Percentiles rank a stretch among this genome's conserved stretches.
Evolutionary conservation across 2,797 vertebrate genomes (phyloP).

Genomic region (Molothrus aeneus): DNA sequence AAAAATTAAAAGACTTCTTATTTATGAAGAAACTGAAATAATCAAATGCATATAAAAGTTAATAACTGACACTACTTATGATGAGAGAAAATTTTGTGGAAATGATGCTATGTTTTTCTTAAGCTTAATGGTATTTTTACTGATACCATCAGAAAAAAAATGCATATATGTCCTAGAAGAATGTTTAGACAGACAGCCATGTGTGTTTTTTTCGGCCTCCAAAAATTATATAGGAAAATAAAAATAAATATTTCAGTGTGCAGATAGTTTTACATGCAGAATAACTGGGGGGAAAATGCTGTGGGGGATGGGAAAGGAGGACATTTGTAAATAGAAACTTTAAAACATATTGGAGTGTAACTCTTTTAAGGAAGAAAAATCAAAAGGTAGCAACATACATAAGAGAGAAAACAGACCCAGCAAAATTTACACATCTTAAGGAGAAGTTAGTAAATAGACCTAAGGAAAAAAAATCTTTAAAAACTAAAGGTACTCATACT

Average conservation of each 20-base stretch:
- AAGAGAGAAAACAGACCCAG: neutral
- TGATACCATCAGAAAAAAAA: neutral
- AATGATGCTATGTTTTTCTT: neutral
- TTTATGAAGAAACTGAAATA: neutral
- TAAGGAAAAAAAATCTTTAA: neutral
- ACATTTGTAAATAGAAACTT: neutral
- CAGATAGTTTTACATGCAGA: accelerated
- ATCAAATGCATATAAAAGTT: neutral
- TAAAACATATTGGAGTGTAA: neutral
- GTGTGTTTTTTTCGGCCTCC: neutral
- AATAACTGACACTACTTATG: neutral
- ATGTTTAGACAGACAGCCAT: neutral
- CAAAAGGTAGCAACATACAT: neutral
- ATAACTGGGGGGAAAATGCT: accelerated
- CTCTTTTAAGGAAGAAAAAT: neutral
- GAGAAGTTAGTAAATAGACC: neutral
- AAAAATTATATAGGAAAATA: neutral
- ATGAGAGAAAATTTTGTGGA: neutral
- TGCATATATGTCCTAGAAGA: neutral
- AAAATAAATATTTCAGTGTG: neutral
- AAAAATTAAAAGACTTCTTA: neutral
- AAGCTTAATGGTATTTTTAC: neutral
- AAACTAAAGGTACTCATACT: neutral
- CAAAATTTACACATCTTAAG: neutral
- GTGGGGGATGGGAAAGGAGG: neutral